These are phyloP conservation scores for Poecilobothrus nobilitatus DNA, from an alignment of 2,888 invertebrate genomes.

Conservation along the genomic window DNA sequence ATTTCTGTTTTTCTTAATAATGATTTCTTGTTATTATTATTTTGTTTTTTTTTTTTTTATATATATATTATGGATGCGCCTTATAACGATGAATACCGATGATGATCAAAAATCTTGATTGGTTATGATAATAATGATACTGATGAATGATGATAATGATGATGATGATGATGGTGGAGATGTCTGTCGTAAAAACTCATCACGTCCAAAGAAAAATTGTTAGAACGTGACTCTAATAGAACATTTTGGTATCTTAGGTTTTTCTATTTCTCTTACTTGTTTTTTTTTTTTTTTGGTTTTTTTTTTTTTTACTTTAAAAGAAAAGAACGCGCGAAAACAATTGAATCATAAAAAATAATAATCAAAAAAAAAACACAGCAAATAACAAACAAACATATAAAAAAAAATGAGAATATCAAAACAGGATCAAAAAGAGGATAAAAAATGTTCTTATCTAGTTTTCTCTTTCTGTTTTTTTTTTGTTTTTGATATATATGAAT, in stretches of 20 bases:
- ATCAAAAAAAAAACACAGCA: too few species aligned
- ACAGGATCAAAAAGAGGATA: neutral
- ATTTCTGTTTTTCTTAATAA: neutral
- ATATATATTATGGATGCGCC: neutral
- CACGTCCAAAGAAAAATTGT: slow-evolving; percentile 1
- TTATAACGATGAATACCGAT: neutral
- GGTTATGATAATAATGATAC: neutral
- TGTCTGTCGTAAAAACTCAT: slow-evolving; percentile 4
- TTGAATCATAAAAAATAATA: neutral
- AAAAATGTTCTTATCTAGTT: too few species aligned
- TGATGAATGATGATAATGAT: neutral
- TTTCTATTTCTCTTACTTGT: neutral
- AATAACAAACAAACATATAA: neutral
- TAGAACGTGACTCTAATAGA: neutral
- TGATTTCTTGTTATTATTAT: neutral
- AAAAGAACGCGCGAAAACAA: neutral
- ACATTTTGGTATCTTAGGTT: neutral
- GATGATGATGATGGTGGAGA: neutral
- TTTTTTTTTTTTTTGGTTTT: too few species aligned
- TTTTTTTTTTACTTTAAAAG: too few species aligned
- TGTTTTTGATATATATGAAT: neutral
- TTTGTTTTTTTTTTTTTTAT: neutral
- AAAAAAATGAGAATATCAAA: neutral
- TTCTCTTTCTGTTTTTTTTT: neutral
- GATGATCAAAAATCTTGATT: neutral